These are phyloP conservation scores for Zapornia atra DNA, from an alignment of 2,113 vertebrate species.

Conservation along the genomic window DNA sequence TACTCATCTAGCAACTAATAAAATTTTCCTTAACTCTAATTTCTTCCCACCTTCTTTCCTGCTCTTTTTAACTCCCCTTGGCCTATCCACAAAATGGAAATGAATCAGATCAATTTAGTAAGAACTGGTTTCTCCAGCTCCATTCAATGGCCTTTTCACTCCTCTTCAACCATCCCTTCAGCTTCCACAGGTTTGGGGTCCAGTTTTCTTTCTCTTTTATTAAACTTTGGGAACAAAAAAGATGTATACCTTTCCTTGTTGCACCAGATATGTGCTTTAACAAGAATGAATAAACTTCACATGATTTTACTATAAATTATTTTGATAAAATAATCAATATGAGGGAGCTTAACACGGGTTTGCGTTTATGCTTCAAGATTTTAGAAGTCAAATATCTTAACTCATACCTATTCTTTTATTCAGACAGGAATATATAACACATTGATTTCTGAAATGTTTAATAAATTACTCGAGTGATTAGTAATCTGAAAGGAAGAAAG, in stretches of 20 bases:
- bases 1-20: neutral
- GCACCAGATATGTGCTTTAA: neutral
- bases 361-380: neutral
- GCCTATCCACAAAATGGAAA: neutral
- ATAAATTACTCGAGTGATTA: neutral
- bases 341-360: neutral
- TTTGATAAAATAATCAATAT: neutral
- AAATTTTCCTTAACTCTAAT: constrained; percentile 7
- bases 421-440: neutral
- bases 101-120: neutral
- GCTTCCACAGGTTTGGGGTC: neutral
- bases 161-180: neutral
- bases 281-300: neutral
- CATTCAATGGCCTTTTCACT: neutral
- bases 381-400: neutral
- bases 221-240: neutral
- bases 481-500: neutral
- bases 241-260: neutral
- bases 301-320: neutral
- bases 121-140: neutral
- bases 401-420: neutral
- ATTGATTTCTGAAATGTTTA: neutral
- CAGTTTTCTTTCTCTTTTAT: neutral
- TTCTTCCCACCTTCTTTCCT: neutral
- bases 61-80: neutral